Percentiles rank a stretch among this genome's conserved stretches.
These are phyloP conservation scores for Drosophila stalkeri DNA, from an alignment of 2,888 invertebrate species.

Conservation along the genomic window DNA sequence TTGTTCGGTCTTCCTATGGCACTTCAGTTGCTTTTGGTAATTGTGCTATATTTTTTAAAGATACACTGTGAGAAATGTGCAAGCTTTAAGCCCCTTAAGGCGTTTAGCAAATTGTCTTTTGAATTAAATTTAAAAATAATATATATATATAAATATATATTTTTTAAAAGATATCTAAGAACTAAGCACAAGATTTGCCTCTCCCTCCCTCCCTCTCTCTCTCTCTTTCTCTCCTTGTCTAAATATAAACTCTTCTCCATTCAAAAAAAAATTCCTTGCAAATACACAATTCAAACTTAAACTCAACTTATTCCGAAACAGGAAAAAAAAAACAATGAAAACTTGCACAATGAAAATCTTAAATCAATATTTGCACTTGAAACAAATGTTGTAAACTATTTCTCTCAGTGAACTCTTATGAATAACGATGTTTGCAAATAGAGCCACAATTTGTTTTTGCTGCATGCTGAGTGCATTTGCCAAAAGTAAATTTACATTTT, in stretches of 20 bases:
- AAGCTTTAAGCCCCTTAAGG: neutral
- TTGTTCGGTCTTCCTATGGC: conserved; percentile 11
- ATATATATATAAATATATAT: no score
- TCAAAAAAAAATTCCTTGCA: neutral
- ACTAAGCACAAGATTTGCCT: neutral
- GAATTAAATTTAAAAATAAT: no score
- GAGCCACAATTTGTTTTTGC: neutral
- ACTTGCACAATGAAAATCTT: neutral
- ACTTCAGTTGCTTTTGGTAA: conserved; percentile 18
- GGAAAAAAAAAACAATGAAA: neutral
- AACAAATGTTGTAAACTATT: neutral
- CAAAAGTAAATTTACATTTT: neutral
- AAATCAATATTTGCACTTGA: neutral
- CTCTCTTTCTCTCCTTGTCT: neutral
- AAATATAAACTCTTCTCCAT: neutral
- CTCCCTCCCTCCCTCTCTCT: neutral
- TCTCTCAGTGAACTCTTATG: conserved; percentile 4
- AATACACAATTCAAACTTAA: neutral
- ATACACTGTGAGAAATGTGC: conserved; percentile 9
- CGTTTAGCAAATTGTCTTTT: neutral
- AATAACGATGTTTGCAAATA: conserved; percentile 1
- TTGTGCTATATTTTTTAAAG: conserved; percentile 7
- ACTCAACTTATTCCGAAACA: neutral
- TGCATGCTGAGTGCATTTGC: conserved; percentile 8
- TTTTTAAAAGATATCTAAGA: no score